Base-by-base conservation (phyloP, 64 coral and sea anemone species). In the Montipora capricornis region DNA sequence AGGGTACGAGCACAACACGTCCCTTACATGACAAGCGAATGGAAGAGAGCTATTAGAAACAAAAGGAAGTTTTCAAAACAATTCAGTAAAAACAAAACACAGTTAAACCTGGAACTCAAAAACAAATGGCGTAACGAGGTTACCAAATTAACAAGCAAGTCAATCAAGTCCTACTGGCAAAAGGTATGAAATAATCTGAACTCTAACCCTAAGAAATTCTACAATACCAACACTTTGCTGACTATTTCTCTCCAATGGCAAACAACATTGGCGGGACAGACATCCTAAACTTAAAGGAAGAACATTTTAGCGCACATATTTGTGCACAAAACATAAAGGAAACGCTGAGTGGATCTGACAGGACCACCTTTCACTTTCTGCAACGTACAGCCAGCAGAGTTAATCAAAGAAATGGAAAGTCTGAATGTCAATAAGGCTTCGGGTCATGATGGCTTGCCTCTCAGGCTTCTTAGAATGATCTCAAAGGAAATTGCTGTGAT, bases 1-100 rank as follows among this genome's bases (percentile, higher is more conserved):
- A 37, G 37, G 37, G 37, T 37, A 37, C 37, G 37, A 69, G 50
- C 57, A 61, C 29, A 69, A 49, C 68, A 74, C 19, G 67, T 74
- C 58, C 84, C 84, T 15, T 87, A 87, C 58, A 87, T 87, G 84
- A 87, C 68, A 15, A 68, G 46, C 49, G 84, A 88, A 76, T 88
- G 85, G 69, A 88, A 88, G 45, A 55, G 74, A 45, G 85, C 84
- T 12, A 87, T 87, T 70, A 88, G 85, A 75, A 88, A 88, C 19
- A 88, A 88, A 48, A 47, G 85, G 22, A 88, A 61, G 47, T 37
- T 52, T 20, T 88, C 85, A n/a, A 88, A 57, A 75, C 15, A 73
- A 75, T 75, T 88, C 51, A 20, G 48, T 52, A 88, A 88, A 75
- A 88, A 88, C 12, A 69, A 45, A 44, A 60, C 71, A 75, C 44